Evolutionary conservation across 2,113 vertebrate genomes (phyloP), one percentile per base, ranked within the genome.

Genomic region (Tenrec ecaudatus): DNA sequence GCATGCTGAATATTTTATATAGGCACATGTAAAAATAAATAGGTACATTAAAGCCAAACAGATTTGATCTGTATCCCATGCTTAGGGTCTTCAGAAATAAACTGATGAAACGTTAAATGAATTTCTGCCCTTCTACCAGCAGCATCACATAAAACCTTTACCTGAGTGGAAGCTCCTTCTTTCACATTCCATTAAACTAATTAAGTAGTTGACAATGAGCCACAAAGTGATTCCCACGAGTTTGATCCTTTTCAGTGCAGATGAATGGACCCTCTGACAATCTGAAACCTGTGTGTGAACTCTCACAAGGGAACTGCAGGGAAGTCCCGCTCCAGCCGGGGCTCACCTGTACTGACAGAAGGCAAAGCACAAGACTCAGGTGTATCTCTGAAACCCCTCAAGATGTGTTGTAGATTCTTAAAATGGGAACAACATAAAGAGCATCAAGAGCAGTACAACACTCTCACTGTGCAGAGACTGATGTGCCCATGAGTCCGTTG

Each of bases 121-220:
- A 69, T 91, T 64, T 94, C 43, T 92, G 31, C 29, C 16, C 57
- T 81, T 89, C 58, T 31, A 14, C 40, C 62, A 16, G 58, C 31
- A 33, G 2, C 53, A 80, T 53, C 38, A 83, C 29, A 31, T 71
- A 92, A 86, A 86, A 78, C 40, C 19, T 1, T 73, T 47, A 36
- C 33, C 71, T 82, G 71, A 64, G 25, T 64, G 25, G 47, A 58
- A 82, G n/a, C 19, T 69, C 69, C 94, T 96, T 88, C 47, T 95
- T 97, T 84, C 38, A 38, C 66, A 96, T 94, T 97, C 96, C 75
- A 84, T 89, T 94, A 92, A 84, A 78, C 60, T 95, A 40, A 2
- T n/a, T 76, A 71, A 96, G 40, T 62, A 38, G 91, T 64, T 88
- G 85, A 86, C 73, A 86, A 7, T 36, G 83, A 95, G 84, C n/a